Percentiles rank a stretch among this genome's conserved stretches.
Conservation (phyloP, 2,888 invertebrate species). For the Cremastinae sp. region DNA sequence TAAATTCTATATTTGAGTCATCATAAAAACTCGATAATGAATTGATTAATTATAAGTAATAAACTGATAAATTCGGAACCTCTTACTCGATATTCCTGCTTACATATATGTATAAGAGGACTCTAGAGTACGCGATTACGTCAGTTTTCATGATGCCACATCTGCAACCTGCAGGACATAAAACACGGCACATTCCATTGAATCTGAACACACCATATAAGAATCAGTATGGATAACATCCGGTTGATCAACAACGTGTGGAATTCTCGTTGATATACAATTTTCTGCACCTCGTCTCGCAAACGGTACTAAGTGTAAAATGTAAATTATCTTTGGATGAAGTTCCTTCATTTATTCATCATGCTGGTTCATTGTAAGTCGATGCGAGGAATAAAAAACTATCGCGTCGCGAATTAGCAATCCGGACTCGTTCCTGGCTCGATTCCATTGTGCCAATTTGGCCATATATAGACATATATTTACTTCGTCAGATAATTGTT, state of each 20-base stretch:
- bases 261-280: conserved; percentile 26
- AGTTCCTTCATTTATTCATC: conserved; percentile 33
- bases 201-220: conserved; percentile 13
- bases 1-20: too few species aligned
- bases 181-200: not conserved
- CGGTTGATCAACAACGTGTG: conserved; percentile 37
- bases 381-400: not conserved
- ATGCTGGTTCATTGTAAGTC: conserved; percentile 34
- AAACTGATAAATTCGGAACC: too few species aligned
- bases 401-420: conserved; percentile 33
- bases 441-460: conserved; percentile 23
- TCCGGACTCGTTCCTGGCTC: conserved; percentile 34
- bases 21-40: too few species aligned
- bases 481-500: not conserved
- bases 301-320: conserved; percentile 54
- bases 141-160: not conserved
- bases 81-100: too few species aligned
- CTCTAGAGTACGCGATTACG: too few species aligned
- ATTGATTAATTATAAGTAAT: too few species aligned
- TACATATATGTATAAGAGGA: too few species aligned
- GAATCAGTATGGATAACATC: conserved; percentile 37
- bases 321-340: conserved; percentile 33
- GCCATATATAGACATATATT: conserved; percentile 19
- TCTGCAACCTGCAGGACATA: not conserved
- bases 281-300: conserved; percentile 11